These are phyloP conservation scores for Pediacus dermestoides DNA, from an alignment of 2,888 invertebrate species.

Conservation along the genomic window DNA sequence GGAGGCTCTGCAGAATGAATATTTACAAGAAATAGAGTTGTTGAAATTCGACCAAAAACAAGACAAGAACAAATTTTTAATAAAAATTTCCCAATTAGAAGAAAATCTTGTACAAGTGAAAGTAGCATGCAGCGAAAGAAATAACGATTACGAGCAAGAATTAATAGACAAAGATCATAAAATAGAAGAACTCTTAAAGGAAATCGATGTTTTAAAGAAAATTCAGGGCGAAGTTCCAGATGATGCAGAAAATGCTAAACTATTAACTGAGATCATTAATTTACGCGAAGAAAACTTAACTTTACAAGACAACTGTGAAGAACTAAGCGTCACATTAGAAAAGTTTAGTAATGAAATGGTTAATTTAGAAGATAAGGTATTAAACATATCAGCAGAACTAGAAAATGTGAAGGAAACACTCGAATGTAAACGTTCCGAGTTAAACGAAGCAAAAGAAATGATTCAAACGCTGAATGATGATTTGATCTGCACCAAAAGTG, in stretches of 20 bases:
- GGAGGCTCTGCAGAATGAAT: conserved; percentile 31
- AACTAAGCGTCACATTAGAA: conserved; percentile 21
- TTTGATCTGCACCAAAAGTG: conserved; percentile 28
- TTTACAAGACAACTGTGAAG: conserved; percentile 7
- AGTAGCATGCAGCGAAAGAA: background rate
- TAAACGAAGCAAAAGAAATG: conserved; percentile 30
- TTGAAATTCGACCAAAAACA: conserved; percentile 22
- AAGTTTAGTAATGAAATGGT: background rate
- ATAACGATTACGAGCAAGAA: conserved; percentile 10
- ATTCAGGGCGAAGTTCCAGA: conserved; percentile 8
- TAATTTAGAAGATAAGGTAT: conserved; percentile 15
- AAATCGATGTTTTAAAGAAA: conserved; percentile 16
- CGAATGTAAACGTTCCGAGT: conserved; percentile 32
- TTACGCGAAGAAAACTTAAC: background rate
- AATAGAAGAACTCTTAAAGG: conserved; percentile 15
- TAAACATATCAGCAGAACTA: conserved; percentile 21
- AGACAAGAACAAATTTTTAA: conserved; percentile 20
- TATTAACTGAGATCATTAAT: background rate
- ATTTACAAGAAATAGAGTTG: conserved; percentile 31
- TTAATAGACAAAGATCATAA: conserved; percentile 23
- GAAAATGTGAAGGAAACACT: conserved; percentile 28
- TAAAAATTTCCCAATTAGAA: conserved; percentile 25
- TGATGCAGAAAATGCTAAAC: background rate
- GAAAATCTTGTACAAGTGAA: conserved; percentile 17
- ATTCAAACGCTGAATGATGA: conserved; percentile 39